These are phyloP conservation scores for Erythrolamprus reginae DNA, from an alignment of 2,113 vertebrate species.

Conservation along the genomic window DNA sequence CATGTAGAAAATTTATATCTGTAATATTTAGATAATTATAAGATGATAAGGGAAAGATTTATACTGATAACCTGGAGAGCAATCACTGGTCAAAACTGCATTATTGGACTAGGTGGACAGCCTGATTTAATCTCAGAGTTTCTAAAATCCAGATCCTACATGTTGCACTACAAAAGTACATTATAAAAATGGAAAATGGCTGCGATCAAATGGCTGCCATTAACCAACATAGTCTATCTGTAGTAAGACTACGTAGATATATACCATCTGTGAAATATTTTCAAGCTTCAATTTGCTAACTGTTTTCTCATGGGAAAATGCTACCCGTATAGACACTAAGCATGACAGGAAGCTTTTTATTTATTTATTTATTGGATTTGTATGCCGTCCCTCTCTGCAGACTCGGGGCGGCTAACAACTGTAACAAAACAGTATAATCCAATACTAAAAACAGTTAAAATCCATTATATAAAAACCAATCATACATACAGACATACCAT, in stretches of 20 bases:
- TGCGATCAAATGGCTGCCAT: background rate
- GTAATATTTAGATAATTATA: background rate
- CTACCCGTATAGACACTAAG: background rate
- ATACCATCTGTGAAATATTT: background rate
- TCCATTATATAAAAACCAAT: too few species aligned
- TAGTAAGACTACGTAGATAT: background rate
- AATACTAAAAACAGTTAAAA: too few species aligned
- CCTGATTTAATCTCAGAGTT: background rate
- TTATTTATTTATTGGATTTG: too few species aligned
- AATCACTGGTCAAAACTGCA: background rate
- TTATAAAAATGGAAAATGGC: background rate
- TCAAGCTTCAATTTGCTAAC: background rate
- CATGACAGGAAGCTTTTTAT: background rate
- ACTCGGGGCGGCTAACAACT: too few species aligned
- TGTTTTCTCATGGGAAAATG: background rate
- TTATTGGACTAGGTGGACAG: background rate
- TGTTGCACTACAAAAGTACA: background rate
- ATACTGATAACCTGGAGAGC: background rate
- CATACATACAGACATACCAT: too few species aligned
- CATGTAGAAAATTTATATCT: background rate
- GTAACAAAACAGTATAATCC: too few species aligned
- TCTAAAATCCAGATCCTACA: background rate
- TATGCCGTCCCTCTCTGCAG: too few species aligned
- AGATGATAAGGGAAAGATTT: background rate
- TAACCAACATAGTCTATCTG: background rate